Base-by-base conservation (phyloP, 64 coral and sea anemone genomes). In the Platygyra sinensis region DNA sequence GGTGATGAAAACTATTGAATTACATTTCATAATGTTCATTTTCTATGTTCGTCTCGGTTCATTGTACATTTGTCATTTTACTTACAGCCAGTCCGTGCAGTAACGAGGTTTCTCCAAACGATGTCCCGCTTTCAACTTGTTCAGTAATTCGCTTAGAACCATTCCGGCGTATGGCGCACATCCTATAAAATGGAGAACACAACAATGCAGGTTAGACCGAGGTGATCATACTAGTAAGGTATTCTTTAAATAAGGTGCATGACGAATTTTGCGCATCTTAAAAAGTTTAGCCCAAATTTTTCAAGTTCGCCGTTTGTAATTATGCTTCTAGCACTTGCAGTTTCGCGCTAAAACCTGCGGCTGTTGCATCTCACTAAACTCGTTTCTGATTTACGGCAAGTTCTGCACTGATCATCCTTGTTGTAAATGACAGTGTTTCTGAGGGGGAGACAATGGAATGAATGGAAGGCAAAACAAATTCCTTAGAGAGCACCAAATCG, bases 1-100 rank as follows among this genome's bases (percentile, higher is more conserved):
- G 33, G 33, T 36, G 33, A 36, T 1, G 33, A 36, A 1, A 36
- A 36, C 33, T 36, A 1, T 36, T 36, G 33, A 36, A 36, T 36
- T 36, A 3, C 33, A n/a, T n/a, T n/a, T n/a, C 1, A 36, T 36
- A 36, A 7, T 8, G 42, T 46, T 46, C 3, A 46, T 46, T 46
- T 5, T 46, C 42, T 46, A 6, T 57, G 54, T 57, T 10, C 54
- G 10, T 69, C 65, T 28, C 10, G 65, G 6, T 65, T 15, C n/a
- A 25, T 69, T 69, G 65, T 30, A 51, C 12, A 57, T 4, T 30
- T 79, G 51, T 25, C 2, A 1, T 13, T 49, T 54, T 83, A 67
- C 88, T 91, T 62, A 90, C 89, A 90, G 30, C 10, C 52, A 42
- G 15, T 80, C 80, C 10, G 20, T 83, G 51, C 89, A 83, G 27